These are phyloP conservation scores for Zoanthus sansibaricus DNA, from an alignment of 92 coral and sea anemone species.

Conservation along the genomic window DNA sequence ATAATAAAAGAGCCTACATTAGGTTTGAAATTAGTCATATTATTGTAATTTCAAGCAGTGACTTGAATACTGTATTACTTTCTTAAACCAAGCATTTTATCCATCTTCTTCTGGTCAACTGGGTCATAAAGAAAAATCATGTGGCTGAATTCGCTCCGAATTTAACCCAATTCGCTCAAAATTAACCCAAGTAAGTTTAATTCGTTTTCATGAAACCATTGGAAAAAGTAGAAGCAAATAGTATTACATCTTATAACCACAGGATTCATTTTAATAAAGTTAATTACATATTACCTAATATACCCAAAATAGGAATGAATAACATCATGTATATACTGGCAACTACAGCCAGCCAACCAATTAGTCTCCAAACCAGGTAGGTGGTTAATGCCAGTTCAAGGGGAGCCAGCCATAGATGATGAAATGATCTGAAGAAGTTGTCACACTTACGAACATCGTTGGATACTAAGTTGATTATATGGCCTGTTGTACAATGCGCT, in stretches of 20 bases:
- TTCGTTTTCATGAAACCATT: too few species aligned
- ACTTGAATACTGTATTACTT: too few species aligned
- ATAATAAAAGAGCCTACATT: too few species aligned
- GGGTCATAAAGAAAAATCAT: too few species aligned
- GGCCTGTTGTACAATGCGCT: constrained; percentile 29
- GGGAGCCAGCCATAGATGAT: constrained; percentile 41
- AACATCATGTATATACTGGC: constrained; percentile 41
- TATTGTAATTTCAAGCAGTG: too few species aligned
- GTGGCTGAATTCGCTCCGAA: too few species aligned
- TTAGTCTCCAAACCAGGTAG: constrained; percentile 32
- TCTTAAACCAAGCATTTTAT: too few species aligned
- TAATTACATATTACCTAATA: constrained; percentile 9
- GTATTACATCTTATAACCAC: background rate
- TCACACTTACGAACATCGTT: constrained; percentile 49
- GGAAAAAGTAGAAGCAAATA: background rate
- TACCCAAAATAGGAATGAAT: constrained; percentile 23
- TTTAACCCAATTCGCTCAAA: too few species aligned
- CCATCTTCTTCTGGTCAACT: too few species aligned
- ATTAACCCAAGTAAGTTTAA: too few species aligned
- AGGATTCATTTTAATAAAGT: background rate
- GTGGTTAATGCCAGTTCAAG: constrained; percentile 35
- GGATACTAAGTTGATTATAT: constrained; percentile 30
- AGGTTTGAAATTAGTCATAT: too few species aligned
- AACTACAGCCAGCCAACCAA: constrained; percentile 35
- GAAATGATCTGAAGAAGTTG: constrained; percentile 44